Percentiles rank a stretch among this genome's conserved stretches.
Evolutionary conservation across 2,888 invertebrate genomes (phyloP).

Genomic region (Zaprionus bogoriensis): DNA sequence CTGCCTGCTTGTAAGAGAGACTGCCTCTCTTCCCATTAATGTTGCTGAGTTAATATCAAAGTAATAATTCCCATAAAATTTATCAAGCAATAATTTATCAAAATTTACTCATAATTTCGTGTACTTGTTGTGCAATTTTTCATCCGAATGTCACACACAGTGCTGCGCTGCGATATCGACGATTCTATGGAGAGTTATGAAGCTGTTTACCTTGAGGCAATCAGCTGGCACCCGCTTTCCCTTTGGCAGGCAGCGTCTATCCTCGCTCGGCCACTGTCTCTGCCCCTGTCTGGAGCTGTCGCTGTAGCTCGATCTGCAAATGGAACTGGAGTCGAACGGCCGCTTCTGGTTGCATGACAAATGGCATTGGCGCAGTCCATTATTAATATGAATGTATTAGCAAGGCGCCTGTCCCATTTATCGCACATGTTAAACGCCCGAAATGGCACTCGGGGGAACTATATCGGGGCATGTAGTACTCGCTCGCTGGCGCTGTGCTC

Average conservation of each 20-base stretch:
- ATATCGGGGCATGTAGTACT: constrained; percentile 49
- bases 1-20: too few relatives aligned
- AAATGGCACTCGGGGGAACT: constrained; percentile 70
- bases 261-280: neutral
- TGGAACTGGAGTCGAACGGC: neutral
- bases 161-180: constrained; percentile 41
- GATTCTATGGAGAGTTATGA: constrained; percentile 57
- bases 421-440: constrained; percentile 69
- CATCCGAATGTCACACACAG: constrained; percentile 48
- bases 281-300: too few relatives aligned
- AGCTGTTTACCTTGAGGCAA: constrained; percentile 57
- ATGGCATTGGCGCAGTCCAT: constrained; percentile 68
- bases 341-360: constrained; percentile 54
- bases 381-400: constrained; percentile 74
- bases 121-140: constrained; percentile 43
- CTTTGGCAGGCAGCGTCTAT: neutral
- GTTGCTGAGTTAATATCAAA: neutral
- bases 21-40: too few relatives aligned
- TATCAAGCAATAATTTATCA: constrained; percentile 43
- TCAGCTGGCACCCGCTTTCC: neutral
- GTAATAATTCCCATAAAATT: constrained; percentile 39
- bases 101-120: constrained; percentile 35
- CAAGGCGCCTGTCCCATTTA: constrained; percentile 65
- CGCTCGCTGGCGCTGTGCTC: constrained; percentile 12
- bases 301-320: constrained; percentile 1